A percentile compares a stretch with the other conserved stretches of the same genome.
These are phyloP conservation scores for silkworm (Bombyx mori) DNA, from an alignment of 1,140 invertebrate genomes.

Conservation along the genomic window ASM3026992v2 NC_085114.1:3881001-3881500, in stretches of 20 bases:
- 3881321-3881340: no score
- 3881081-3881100: background rate
- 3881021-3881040: background rate
- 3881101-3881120: constrained; percentile 1
- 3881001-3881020: no score
- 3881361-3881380: no score
- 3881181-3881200: constrained; percentile 1
- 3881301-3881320: no score
- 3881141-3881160: constrained; percentile 2
- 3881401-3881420: no score
- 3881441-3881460: no score
- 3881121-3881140: constrained; percentile 1
- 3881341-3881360: no score
- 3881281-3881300: no score
- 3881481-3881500: no score
- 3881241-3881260: background rate
- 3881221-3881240: background rate
- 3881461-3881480: no score
- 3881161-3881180: constrained; percentile 4
- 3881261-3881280: background rate
- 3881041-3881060: background rate
- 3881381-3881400: no score
- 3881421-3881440: no score
- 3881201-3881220: constrained; percentile 1
- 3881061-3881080: background rate